Base-by-base conservation (phyloP, 1,140 invertebrate genomes). In the Philotrypesis tridentata region DNA sequence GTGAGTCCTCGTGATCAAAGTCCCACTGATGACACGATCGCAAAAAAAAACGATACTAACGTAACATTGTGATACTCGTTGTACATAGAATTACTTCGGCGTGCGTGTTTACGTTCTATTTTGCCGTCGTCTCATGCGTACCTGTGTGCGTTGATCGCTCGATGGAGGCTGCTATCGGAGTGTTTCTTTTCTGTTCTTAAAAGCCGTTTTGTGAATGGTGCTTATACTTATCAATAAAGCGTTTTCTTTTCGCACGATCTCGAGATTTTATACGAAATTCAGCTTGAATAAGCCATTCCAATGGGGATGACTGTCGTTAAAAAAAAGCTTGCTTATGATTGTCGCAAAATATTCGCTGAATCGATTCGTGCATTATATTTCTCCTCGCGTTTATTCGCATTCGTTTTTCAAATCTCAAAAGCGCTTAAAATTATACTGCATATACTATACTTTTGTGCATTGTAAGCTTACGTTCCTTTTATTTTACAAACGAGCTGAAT, bases 1-100 rank as follows among this genome's bases (percentile, higher is more conserved):
- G 98, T 99, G 96, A 97, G 94, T 92, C 68, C 29, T 85, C 60
- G 48, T 23, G 25, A 74, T 75, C 71, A 68, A 6, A 81, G 27
- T 33, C 43, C 7, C 1, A 80, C 80, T 74, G 61, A 65, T 75
- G 75, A 84, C 82, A 83, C 82, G 77, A 85, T 86, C 83, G 78
- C 85, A 85, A 84, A 85, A 84, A 71, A 83, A n/a, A n/a, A n/a
- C n/a, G n/a, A 86, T 37, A 87, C 82, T 43, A 72, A 67, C 61
- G 31, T 80, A 25, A n/a, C 60, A 65, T 27, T 79, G 67, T 63
- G 29, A 75, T 14, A 68, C 63, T 63, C 12, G 17, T 29, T 73
- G 12, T 29, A 72, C 61, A 63, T 63, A 65, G 7, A 5, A 48
- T 48, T 17, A 55, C 9, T 55, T 55, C 21, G 21, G 48, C 48